Evolutionary conservation across 2,797 vertebrate species (phyloP).

Genomic region (Setipinna tenuifilis): DNA sequence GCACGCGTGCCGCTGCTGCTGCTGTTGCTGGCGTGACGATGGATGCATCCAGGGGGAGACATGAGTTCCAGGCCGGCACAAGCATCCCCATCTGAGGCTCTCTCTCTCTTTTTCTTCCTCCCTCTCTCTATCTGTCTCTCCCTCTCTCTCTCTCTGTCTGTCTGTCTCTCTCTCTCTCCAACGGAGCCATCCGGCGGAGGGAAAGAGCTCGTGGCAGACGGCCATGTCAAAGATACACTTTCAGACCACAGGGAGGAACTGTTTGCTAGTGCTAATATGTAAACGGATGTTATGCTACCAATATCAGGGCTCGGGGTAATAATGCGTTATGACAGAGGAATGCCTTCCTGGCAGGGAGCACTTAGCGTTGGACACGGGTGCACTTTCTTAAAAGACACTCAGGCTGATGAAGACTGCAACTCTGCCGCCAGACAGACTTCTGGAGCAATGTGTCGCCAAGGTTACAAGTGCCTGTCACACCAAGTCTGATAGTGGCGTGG

Average conservation of each 20-base stretch:
- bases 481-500: neutral
- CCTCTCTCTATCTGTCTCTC: too few relatives aligned
- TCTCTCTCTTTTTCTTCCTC: neutral
- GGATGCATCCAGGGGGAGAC: neutral
- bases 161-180: too few relatives aligned
- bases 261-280: conserved; percentile 5
- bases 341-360: neutral
- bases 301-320: neutral
- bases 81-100: neutral
- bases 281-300: conserved; percentile 18
- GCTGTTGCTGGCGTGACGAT: neutral
- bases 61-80: neutral
- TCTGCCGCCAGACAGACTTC: neutral
- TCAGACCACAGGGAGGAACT: conserved; percentile 11
- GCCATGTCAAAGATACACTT: conserved; percentile 22
- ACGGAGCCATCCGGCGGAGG: neutral
- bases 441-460: neutral
- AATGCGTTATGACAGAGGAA: neutral
- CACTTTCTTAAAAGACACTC: conserved; percentile 17
- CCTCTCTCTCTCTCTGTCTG: too few relatives aligned
- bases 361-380: neutral
- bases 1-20: too few relatives aligned
- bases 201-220: neutral
- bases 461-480: neutral
- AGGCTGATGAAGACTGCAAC: neutral